Evolutionary conservation across 1,140 invertebrate genomes (phyloP), one percentile per base, ranked within the genome.

Genomic region (Diabrotica virgifera): DNA sequence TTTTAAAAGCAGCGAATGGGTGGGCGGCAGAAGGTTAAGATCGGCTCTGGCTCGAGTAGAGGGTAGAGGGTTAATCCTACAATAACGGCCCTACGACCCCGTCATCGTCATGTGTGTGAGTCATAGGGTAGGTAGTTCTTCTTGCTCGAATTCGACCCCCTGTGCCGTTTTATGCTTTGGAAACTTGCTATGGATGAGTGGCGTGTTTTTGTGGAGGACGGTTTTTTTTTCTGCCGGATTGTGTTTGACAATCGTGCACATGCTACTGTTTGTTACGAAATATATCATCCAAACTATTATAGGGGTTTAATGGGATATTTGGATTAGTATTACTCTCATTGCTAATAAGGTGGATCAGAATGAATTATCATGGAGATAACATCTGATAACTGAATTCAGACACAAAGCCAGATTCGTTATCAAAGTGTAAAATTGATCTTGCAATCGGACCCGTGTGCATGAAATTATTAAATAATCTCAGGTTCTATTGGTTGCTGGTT

Each of bases 51-150:
- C n/a, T n/a, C n/a, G n/a, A n/a, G n/a, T n/a, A n/a, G n/a, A n/a
- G 37, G 11, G 38, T 37, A n/a, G 58, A 51, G 58, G 58, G 58
- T 59, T 59, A 59, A 59, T 59, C 58, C 58, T 36, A 59, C 58
- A 59, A 59, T 59, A 59, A 59, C 58, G 37, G 58, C 58, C 58
- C 35, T 59, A 10, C 37, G 10, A 59, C 58, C 58, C 58, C 38
- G 24, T 37, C 52, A 13, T 46, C 38, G 24, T 37, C 52, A 13
- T 46, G 9, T 59, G 46, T 37, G 58, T 59, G 58, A 59, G 36
- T 59, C 58, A 59, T 50, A 59, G 58, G 58, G 38, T n/a, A n/a
- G n/a, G n/a, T n/a, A n/a, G n/a, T 59, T 59, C 58, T 59, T 59
- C 40, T 59, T 37, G 58, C 58, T 14, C 36, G 36, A 37, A 50